These are phyloP conservation scores for Leucopsar rothschildi DNA, from an alignment of 2,113 vertebrate genomes.

Conservation along the genomic window DNA sequence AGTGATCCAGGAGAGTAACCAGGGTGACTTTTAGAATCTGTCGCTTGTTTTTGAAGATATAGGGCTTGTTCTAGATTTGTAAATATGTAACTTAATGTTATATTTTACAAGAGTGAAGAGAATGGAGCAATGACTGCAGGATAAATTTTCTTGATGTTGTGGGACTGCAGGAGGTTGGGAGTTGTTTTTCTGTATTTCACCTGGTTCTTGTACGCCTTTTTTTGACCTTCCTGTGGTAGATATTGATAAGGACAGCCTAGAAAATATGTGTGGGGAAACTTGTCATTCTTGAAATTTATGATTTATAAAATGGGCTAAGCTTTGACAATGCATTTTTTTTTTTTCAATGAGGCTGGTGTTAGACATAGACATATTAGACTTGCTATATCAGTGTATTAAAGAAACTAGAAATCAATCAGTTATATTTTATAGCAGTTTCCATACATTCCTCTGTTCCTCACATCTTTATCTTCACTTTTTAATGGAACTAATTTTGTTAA, in stretches of 20 bases:
- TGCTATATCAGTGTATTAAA: conserved; percentile 19
- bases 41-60: background rate
- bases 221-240: background rate
- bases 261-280: background rate
- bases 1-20: background rate
- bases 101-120: background rate
- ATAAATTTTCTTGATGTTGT: background rate
- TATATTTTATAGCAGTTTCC: conserved; percentile 16
- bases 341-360: background rate
- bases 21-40: background rate
- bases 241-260: background rate
- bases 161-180: background rate
- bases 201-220: background rate
- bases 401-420: conserved; percentile 24
- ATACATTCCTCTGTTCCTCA: background rate
- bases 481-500: conserved; percentile 34
- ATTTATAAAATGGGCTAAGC: background rate
- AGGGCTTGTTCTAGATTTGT: background rate
- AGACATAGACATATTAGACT: background rate
- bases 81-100: background rate
- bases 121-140: background rate
- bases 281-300: background rate
- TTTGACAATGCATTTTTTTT: background rate
- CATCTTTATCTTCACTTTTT: conserved; percentile 28
- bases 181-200: background rate